A percentile compares a stretch with the other conserved stretches of the same genome.
Conservation (phyloP, 2,113 vertebrate species). For the Rhinolophus ferrumequinum region DNA sequence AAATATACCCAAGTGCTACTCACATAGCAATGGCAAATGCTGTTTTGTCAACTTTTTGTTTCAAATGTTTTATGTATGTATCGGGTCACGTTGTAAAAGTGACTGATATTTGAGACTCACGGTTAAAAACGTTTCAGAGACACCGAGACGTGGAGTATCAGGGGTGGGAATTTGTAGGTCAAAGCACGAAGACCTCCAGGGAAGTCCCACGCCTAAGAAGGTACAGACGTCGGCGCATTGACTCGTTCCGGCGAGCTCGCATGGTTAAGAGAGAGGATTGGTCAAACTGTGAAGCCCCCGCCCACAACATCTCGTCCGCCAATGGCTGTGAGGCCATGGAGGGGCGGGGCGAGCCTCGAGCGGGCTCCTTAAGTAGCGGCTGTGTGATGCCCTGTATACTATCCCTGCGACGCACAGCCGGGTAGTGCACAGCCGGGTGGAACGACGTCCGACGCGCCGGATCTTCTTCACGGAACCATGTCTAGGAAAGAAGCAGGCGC, state of each 20-base stretch:
- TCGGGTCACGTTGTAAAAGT: not conserved
- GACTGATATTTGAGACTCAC: not conserved
- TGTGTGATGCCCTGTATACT: fast-evolving
- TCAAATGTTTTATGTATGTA: not conserved
- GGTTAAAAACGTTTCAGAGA: not conserved
- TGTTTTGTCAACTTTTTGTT: not conserved
- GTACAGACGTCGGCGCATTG: fast-evolving
- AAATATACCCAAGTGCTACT: not conserved
- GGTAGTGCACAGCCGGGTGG: fast-evolving
- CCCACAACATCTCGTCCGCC: not conserved
- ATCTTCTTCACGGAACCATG: constrained; percentile 33
- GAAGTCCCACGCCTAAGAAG: fast-evolving
- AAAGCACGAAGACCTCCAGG: fast-evolving
- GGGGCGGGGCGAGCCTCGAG: not conserved
- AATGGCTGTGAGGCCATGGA: constrained; percentile 5
- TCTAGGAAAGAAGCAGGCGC: not conserved
- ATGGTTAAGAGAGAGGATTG: not conserved
- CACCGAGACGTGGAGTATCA: not conserved
- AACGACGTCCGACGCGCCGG: not conserved
- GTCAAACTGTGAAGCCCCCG: not conserved
- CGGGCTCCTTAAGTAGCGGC: not conserved
- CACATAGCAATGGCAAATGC: not conserved
- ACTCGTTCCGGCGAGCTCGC: fast-evolving
- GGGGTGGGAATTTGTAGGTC: fast-evolving
- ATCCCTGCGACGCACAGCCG: fast-evolving